Evolutionary conservation across 2,113 vertebrate species (phyloP), one percentile per base, ranked within the genome.

Genomic region (Morone saxatilis): DNA sequence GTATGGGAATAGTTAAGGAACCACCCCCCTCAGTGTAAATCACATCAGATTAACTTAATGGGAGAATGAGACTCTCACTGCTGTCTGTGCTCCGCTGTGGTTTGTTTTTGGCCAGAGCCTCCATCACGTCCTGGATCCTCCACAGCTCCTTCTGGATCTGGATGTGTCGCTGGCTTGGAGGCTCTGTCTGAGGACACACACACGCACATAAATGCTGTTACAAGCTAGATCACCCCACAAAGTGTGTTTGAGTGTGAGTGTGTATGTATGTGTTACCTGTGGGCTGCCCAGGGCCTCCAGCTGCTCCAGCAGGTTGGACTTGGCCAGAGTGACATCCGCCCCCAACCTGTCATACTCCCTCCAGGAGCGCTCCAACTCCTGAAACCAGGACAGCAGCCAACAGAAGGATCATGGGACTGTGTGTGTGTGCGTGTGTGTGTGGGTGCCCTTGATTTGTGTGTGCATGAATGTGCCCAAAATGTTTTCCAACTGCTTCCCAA

Each of bases 111-210:
- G 93, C 96, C 88, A 99, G 93, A 41, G 97, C 98, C 84, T 99
- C 98, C 95, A 98, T 97, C 90, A 99, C 98, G 68, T 99, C 98
- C 74, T 99, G 97, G 89, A 99, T 99, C 92, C 97, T 96, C 98
- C 98, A 99, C 45, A 99, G 94, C 62, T 99, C 98, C 91, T 99
- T 99, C 90, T 99, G 98, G 91, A 99, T 97, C 90, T 98, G 97
- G 57, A 97, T 97, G 74, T 97, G 97, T 67, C 95, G 96, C 87
- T 99, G 97, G 73, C 97, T 98, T 17, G 97, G 97, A 51, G 97
- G 96, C 71, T 99, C 98, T 7, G 96, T 98, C 98, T 99, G 89
- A 68, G 71, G 45, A 78, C 31, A 74, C 69, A 78, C 47, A 72
- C n/a, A 76, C 22, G 70, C n/a, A 85, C 11, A 47, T 17, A 85